phyloP scores from a whole-genome alignment of 30 jellyfish, hydroid and myxozoan species.

The Aurelia coerulea region DNA sequence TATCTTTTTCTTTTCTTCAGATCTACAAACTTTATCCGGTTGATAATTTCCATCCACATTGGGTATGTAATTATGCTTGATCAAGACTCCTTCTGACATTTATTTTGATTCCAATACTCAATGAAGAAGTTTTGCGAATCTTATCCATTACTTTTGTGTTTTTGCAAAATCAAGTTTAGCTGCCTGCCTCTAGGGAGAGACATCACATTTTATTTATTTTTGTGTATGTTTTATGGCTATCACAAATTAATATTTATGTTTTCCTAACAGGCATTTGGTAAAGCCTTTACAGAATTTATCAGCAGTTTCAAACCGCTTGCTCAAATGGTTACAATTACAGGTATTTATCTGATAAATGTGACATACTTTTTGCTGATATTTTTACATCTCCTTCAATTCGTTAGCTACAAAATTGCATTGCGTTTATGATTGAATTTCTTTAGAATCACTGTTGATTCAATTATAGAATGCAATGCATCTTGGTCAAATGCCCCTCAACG shows the following conservation, averaged over 20 bases:
- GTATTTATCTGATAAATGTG: too few species aligned
- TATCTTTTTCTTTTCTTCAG: constrained; percentile 35
- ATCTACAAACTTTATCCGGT: constrained; percentile 94
- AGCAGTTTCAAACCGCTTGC: constrained; percentile 93
- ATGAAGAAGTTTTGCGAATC: too few species aligned
- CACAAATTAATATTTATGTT: not conserved
- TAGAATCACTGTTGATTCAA: too few species aligned
- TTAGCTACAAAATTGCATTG: too few species aligned
- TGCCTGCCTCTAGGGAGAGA: too few species aligned
- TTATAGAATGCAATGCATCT: too few species aligned
- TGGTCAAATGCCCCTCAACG: too few species aligned
- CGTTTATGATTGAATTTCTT: too few species aligned
- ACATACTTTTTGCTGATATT: not conserved
- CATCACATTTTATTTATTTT: not conserved
- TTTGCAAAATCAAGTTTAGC: too few species aligned
- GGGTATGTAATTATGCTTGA: constrained; percentile 74
- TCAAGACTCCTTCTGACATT: not conserved
- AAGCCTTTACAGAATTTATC: constrained; percentile 70
- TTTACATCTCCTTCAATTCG: too few species aligned
- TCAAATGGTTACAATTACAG: constrained; percentile 92
- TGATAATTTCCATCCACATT: constrained; percentile 92
- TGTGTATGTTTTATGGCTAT: not conserved
- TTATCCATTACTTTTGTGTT: too few species aligned
- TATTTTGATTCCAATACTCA: not conserved
- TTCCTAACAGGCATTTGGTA: constrained; percentile 83